Conservation (phyloP, 2,113 vertebrate genomes). For the Poeciliopsis occidentalis region DNA sequence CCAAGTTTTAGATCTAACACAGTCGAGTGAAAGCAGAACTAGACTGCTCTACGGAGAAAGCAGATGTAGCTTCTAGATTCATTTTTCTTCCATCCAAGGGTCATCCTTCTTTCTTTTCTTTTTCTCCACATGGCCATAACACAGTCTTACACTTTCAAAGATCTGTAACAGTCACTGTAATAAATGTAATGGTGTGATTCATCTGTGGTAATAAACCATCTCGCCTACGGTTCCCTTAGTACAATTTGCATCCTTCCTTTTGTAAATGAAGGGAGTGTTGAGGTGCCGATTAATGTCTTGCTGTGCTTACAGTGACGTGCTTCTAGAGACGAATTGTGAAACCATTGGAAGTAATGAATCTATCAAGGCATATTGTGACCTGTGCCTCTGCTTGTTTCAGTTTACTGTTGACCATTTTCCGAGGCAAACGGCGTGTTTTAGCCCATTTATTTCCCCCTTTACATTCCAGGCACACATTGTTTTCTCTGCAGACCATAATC, state of each 20-base stretch:
- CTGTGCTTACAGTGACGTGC: slow-evolving; percentile 14
- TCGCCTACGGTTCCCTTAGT: slow-evolving; percentile 39
- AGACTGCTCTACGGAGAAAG: slow-evolving; percentile 1
- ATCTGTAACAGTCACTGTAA: slow-evolving; percentile 31
- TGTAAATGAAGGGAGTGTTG: slow-evolving; percentile 4
- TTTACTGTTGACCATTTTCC: slow-evolving; percentile 19
- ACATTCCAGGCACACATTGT: slow-evolving; percentile 17
- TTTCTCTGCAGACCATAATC: slow-evolving; percentile 4
- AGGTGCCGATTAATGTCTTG: slow-evolving; percentile 21
- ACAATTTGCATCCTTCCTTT: not conserved
- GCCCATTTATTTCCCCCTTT: not conserved
- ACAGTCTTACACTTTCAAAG: slow-evolving; percentile 46
- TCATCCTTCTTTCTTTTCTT: not conserved
- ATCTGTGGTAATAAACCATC: slow-evolving; percentile 50
- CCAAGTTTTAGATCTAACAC: slow-evolving; percentile 3
- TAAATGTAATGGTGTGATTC: slow-evolving; percentile 43
- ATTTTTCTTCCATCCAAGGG: slow-evolving; percentile 27
- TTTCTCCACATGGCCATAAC: slow-evolving; percentile 20
- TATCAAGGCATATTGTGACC: slow-evolving; percentile 21
- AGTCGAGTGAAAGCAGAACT: slow-evolving; percentile 1
- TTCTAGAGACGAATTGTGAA: slow-evolving; percentile 13
- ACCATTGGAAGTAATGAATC: slow-evolving; percentile 18
- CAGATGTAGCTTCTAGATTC: slow-evolving; percentile 9
- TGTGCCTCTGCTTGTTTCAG: not conserved
- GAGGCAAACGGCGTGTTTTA: slow-evolving; percentile 3